These are phyloP conservation scores for Hyposmocoma kahamanoa DNA, from an alignment of 1,140 invertebrate genomes.

Conservation along the genomic window DNA sequence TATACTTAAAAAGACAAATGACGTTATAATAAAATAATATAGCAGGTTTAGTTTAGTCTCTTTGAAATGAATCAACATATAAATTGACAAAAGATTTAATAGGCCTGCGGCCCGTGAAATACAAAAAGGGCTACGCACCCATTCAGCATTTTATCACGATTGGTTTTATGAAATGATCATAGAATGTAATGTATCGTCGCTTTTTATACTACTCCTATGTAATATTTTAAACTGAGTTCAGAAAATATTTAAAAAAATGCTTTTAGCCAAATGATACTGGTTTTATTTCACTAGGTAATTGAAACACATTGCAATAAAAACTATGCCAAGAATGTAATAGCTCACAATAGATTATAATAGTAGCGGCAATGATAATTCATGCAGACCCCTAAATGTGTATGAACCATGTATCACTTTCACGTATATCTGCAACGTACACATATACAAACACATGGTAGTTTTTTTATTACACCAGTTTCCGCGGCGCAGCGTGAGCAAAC, in stretches of 20 bases:
- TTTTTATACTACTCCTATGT: too few relatives aligned
- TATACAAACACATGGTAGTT: constrained; percentile 41
- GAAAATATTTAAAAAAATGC: too few relatives aligned
- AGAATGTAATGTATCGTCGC: neutral
- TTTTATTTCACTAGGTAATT: too few relatives aligned
- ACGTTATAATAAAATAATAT: too few relatives aligned
- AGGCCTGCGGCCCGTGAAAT: neutral
- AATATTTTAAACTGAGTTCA: too few relatives aligned
- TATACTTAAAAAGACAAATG: too few relatives aligned
- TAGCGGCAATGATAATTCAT: constrained; percentile 5
- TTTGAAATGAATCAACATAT: too few relatives aligned
- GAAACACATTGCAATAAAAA: constrained; percentile 4
- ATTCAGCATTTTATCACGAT: neutral
- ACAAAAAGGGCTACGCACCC: neutral
- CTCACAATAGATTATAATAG: too few relatives aligned
- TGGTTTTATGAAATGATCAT: neutral
- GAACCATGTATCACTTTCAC: too few relatives aligned
- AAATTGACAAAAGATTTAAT: neutral
- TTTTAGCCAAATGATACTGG: too few relatives aligned
- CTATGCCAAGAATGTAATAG: neutral
- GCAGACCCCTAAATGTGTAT: neutral
- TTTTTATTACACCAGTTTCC: constrained; percentile 66
- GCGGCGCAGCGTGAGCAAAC: constrained; percentile 58
- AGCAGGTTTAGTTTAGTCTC: too few relatives aligned
- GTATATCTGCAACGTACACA: too few relatives aligned